Percentiles rank a stretch among this genome's conserved stretches.
Conservation (phyloP, 2,888 invertebrate genomes). For the Peribatodes rhomboidaria region DNA sequence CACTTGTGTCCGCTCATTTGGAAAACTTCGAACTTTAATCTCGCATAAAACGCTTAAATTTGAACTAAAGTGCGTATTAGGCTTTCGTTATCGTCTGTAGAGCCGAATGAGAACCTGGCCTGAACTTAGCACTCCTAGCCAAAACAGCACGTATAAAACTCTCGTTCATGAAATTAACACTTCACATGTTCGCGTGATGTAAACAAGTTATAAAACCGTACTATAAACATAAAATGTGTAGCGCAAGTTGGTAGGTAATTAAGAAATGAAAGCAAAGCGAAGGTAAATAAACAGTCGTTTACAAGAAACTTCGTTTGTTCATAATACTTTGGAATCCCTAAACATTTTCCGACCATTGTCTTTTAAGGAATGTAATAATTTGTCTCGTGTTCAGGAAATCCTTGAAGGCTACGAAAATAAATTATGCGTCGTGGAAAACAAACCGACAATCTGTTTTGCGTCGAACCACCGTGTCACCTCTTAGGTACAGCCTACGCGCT, state of each 20-base stretch:
- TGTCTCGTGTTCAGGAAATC: conserved; percentile 36
- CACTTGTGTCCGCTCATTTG: too few relatives aligned
- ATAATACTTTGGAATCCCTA: conserved; percentile 14
- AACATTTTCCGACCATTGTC: conserved; percentile 15
- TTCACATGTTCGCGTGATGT: not conserved
- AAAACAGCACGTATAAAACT: too few relatives aligned
- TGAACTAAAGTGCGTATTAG: too few relatives aligned
- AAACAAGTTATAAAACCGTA: not conserved
- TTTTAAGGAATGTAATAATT: conserved; percentile 30
- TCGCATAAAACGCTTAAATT: too few relatives aligned
- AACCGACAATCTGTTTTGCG: conserved; percentile 26
- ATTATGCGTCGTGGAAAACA: conserved; percentile 30
- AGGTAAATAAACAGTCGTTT: conserved; percentile 4
- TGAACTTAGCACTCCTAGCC: too few relatives aligned
- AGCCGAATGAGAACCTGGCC: too few relatives aligned
- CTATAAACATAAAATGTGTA: not conserved
- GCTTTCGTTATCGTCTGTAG: too few relatives aligned
- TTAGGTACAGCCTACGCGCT: too few relatives aligned
- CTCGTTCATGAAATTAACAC: not conserved
- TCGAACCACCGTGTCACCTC: conserved; percentile 9
- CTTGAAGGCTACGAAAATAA: conserved; percentile 30
- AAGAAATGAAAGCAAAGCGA: not conserved
- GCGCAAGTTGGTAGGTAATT: not conserved
- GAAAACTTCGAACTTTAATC: too few relatives aligned
- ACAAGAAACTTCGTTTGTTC: conserved; percentile 14